Percentiles rank a stretch among this genome's conserved stretches.
phyloP scores from a whole-genome alignment of 2,113 vertebrate species.

The zebrafish (Danio rerio) region GRCz12tu NC_133186.1:5601001-5601500 shows the following conservation, averaged over 20 bases:
- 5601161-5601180: conserved; percentile 24
- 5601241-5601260: not conserved
- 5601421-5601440: not conserved
- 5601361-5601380: too few species aligned
- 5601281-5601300: not conserved
- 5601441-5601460: too few species aligned
- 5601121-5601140: conserved; percentile 49
- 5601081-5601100: conserved; percentile 47
- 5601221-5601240: not conserved
- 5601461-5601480: too few species aligned
- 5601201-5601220: not conserved
- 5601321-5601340: not conserved
- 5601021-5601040: conserved; percentile 13
- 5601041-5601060: conserved; percentile 1
- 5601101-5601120: conserved; percentile 43
- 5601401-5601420: not conserved
- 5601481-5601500: too few species aligned
- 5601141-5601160: conserved; percentile 3
- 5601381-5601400: not conserved
- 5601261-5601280: not conserved
- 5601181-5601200: not conserved
- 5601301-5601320: not conserved
- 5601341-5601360: too few species aligned
- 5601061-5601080: conserved; percentile 46
- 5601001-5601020: conserved; percentile 33